Percentiles rank a stretch among this genome's conserved stretches.
phyloP scores from a whole-genome alignment of 2,888 invertebrate species.

The Chrysotoxum bicinctum region DNA sequence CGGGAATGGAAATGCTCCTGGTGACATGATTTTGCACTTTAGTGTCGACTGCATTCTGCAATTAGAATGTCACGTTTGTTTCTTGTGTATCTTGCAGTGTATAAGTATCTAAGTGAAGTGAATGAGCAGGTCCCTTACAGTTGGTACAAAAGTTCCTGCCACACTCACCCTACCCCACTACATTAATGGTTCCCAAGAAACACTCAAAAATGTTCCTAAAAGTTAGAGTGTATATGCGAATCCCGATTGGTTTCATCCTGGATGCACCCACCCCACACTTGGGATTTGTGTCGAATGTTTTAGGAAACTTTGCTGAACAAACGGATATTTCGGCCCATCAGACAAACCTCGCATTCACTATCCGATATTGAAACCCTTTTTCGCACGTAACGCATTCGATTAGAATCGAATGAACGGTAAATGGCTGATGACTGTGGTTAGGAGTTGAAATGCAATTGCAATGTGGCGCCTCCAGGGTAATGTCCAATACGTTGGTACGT shows the following conservation, averaged over 20 bases:
- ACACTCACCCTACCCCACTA: background rate
- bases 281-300: constrained; percentile 31
- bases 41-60: constrained; percentile 82
- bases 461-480: constrained; percentile 39
- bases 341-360: background rate
- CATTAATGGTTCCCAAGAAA: background rate
- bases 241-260: constrained; percentile 38
- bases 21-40: constrained; percentile 82
- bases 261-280: constrained; percentile 22
- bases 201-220: constrained; percentile 41
- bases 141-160: background rate
- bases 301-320: constrained; percentile 41
- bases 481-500: constrained; percentile 39
- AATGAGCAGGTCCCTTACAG: constrained; percentile 16
- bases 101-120: constrained; percentile 39
- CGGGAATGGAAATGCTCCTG: constrained; percentile 76
- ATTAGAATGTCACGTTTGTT: constrained; percentile 80
- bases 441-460: constrained; percentile 58
- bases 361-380: constrained; percentile 41
- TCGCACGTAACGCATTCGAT: constrained; percentile 60
- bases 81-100: constrained; percentile 66
- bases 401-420: constrained; percentile 51
- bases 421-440: constrained; percentile 39
- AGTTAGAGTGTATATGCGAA: constrained; percentile 13
- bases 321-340: constrained; percentile 31